Evolutionary conservation across 2,797 vertebrate species (phyloP).

Genomic region (Acrossocheilus fasciatus): DNA sequence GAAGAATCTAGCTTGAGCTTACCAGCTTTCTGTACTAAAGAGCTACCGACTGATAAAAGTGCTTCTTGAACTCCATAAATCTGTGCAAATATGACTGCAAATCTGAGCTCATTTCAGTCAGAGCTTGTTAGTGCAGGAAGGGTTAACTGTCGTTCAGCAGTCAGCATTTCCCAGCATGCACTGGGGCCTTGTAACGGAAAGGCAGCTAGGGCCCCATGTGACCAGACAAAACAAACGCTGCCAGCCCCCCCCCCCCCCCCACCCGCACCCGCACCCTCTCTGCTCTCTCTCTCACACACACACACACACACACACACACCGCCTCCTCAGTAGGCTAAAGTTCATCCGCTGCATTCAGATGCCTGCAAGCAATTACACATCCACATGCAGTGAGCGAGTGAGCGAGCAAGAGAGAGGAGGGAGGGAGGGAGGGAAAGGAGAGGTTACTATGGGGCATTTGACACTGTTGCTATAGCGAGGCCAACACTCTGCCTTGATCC

Average conservation of each 20-base stretch:
- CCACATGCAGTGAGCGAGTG: slow-evolving; percentile 70
- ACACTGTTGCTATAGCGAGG: slow-evolving; percentile 78
- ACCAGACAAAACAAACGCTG: slow-evolving; percentile 82
- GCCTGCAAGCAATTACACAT: slow-evolving; percentile 77
- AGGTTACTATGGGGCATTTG: slow-evolving; percentile 83
- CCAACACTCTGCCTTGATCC: slow-evolving; percentile 70
- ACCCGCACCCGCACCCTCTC: neutral
- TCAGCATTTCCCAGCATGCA: slow-evolving; percentile 65
- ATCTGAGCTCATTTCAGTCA: neutral
- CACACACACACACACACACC: slow-evolving; percentile 50
- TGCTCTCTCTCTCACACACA: slow-evolving; percentile 29
- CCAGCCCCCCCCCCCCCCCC: slow-evolving; percentile 47
- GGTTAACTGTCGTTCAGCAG: slow-evolving; percentile 64
- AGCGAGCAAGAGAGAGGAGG: slow-evolving; percentile 66
- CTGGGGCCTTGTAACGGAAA: slow-evolving; percentile 66
- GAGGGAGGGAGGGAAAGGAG: slow-evolving; percentile 61
- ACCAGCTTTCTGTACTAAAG: slow-evolving; percentile 21
- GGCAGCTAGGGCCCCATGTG: slow-evolving; percentile 76
- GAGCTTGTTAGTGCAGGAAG: slow-evolving; percentile 1
- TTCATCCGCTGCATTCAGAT: slow-evolving; percentile 78
- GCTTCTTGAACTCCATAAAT: slow-evolving; percentile 19
- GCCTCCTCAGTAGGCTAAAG: slow-evolving; percentile 82
- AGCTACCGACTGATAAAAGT: slow-evolving; percentile 8
- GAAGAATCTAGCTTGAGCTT: neutral
- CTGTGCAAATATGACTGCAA: neutral